Base-by-base conservation (phyloP, 2,888 invertebrate species). In the Melikaiella ostensackeni region DNA sequence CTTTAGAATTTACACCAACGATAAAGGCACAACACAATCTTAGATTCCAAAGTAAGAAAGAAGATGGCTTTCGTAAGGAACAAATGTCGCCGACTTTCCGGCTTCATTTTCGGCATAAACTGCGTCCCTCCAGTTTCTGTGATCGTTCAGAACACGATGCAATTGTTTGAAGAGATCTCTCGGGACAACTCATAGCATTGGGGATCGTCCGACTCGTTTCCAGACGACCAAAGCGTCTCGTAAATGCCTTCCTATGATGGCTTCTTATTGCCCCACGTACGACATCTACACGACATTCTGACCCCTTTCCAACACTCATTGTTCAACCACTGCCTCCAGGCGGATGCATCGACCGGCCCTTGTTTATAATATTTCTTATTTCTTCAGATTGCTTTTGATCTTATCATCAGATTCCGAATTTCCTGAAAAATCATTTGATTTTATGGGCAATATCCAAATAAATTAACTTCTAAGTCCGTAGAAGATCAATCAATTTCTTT, bases 241-340 rank as follows among this genome's bases (percentile, higher is more conserved):
- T 80, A 82, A 86, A 83, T 84, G 86, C 82, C 83, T 79, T 82
- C 42, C 81, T 81, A 83, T 80, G 83, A 84, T 80, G 78, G 79
- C 80, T 83, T 84, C 84, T 84, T 85, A 84, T 84, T 84, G 75
- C 81, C 80, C 81, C 78, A 79, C 77, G 80, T 79, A 82, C 81
- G 81, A 77, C 55, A 55, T 74, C 81, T 64, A 78, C 78, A 80
- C 79, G 81, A 82, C 81, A 79, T 80, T 82, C 79, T 63, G 79
- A 50, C 21, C 75, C 76, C 81, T 46, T 66, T 66, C 30, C 70
- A 70, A 30, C 50, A 70, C 50, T 70, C 30, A 70, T 70, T 70
- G 50, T 70, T 70, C 70, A n/a, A 30, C 42, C 70, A 35, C 33
- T 70, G 50, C 50, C 50, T 70, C 70, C 27, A 11, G 19, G 42